These are phyloP conservation scores for Myopa tessellatipennis DNA, from an alignment of 2,888 invertebrate genomes.

Conservation along the genomic window DNA sequence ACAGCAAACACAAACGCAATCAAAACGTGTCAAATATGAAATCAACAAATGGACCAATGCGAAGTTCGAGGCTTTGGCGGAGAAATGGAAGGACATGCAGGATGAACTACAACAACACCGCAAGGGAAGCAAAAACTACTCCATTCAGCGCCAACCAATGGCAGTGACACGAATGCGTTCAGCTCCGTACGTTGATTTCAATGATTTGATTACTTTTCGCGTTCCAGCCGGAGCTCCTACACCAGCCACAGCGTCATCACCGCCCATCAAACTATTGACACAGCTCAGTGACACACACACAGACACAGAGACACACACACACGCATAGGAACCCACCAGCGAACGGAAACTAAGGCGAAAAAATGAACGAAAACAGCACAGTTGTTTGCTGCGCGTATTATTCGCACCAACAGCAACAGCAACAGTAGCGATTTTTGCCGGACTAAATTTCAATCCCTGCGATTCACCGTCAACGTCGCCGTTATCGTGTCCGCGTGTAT, in stretches of 20 bases:
- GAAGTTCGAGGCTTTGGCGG: background rate
- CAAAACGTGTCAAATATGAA: constrained; percentile 33
- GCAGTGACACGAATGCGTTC: constrained; percentile 1
- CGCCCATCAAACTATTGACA: constrained; percentile 9
- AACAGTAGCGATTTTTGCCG: background rate
- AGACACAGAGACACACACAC: background rate
- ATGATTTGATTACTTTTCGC: constrained; percentile 19
- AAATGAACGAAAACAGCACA: constrained; percentile 19
- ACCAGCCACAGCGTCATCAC: background rate
- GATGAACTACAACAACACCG: background rate
- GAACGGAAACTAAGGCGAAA: constrained; percentile 22
- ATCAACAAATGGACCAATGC: constrained; percentile 21
- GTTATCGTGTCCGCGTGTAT: too few species aligned
- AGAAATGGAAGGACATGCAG: background rate
- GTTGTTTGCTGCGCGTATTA: constrained; percentile 30
- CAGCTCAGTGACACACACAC: background rate
- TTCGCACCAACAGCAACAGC: background rate
- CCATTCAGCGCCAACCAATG: background rate
- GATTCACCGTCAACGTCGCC: background rate
- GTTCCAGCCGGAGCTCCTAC: background rate
- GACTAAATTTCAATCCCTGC: background rate
- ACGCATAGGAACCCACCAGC: background rate
- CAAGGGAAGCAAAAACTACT: background rate
- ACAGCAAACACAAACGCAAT: constrained; percentile 23
- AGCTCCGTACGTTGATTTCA: constrained; percentile 26